Evolutionary conservation across 2,113 vertebrate species (phyloP).

Genomic region (Macrotus californicus): DNA sequence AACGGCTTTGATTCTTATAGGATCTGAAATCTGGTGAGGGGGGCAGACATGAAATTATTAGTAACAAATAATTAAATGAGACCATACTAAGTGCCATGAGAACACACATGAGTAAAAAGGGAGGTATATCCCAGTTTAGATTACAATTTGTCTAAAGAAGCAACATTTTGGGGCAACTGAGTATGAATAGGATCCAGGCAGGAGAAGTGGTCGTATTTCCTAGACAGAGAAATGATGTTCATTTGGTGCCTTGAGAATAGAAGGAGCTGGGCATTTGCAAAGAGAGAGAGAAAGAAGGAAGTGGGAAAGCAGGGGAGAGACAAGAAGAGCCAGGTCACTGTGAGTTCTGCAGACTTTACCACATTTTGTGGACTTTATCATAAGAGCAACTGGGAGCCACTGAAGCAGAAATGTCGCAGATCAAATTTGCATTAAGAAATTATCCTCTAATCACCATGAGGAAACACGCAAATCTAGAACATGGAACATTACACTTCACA

Average conservation of each 20-base stretch:
- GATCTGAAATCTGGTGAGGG: neutral
- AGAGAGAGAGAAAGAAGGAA: neutral
- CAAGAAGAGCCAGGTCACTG: neutral
- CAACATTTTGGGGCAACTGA: neutral
- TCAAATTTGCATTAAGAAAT: neutral
- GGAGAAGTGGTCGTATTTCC: neutral
- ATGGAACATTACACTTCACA: neutral
- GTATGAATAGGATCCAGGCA: neutral
- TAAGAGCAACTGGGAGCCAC: neutral
- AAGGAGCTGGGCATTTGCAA: neutral
- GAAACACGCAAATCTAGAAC: neutral
- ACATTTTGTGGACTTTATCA: neutral
- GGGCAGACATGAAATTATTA: neutral
- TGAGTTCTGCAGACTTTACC: neutral
- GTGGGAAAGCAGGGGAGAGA: neutral
- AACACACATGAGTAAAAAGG: neutral
- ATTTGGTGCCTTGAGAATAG: too few relatives aligned
- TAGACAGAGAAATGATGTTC: neutral
- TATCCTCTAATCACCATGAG: neutral
- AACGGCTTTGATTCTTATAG: neutral
- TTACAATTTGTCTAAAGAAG: neutral
- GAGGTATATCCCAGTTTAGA: neutral
- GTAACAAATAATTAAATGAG: neutral
- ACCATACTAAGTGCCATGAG: neutral
- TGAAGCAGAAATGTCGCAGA: neutral